Conservation (phyloP, 2,113 vertebrate genomes). For the Amphilophus citrinellus region DNA sequence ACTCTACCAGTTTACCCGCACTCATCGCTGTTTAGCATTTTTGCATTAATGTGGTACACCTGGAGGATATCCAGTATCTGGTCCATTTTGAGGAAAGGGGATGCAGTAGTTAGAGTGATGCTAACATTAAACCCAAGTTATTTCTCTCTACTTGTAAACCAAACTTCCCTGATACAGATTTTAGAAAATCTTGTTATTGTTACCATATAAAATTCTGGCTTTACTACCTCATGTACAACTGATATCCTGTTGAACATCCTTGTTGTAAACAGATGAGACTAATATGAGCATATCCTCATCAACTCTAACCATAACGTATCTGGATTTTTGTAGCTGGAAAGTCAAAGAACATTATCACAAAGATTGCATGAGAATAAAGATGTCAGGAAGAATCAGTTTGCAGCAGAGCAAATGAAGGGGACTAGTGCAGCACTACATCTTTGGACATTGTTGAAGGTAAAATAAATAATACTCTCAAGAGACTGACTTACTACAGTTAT, state of each 20-base stretch:
- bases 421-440: not conserved
- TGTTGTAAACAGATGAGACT: not conserved
- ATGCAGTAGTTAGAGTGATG: not conserved
- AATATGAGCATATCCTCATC: not conserved
- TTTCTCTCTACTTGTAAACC: not conserved
- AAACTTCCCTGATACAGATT: not conserved
- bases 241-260: not conserved
- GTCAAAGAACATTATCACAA: not conserved
- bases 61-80: not conserved
- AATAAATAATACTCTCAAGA: not conserved
- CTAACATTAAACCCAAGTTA: not conserved
- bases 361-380: not conserved
- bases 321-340: slow-evolving; percentile 3
- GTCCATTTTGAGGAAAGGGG: not conserved
- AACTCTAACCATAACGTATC: not conserved
- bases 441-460: not conserved
- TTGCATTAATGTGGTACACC: not conserved
- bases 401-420: not conserved
- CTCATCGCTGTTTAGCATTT: not conserved
- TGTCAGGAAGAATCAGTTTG: slow-evolving; percentile 2
- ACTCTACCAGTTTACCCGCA: not conserved
- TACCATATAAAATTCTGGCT: not conserved
- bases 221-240: not conserved
- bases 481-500: not conserved
- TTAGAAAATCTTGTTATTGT: not conserved